A percentile compares a stretch with the other conserved stretches of the same genome.
Conservation (phyloP, 2,797 vertebrate genomes). For the Muscicapa striata region DNA sequence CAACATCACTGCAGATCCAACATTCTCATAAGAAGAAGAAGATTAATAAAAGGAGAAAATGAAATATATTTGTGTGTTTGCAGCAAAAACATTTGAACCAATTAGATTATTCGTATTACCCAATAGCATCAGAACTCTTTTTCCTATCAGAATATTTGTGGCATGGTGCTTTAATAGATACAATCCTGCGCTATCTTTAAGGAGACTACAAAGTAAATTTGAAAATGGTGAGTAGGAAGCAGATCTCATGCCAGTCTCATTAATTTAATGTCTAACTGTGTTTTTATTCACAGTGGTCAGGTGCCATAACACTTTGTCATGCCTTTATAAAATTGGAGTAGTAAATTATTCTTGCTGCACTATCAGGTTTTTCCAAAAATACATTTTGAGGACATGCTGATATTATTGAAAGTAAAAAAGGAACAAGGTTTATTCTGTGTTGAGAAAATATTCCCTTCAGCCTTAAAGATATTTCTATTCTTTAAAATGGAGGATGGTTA, state of each 20-base stretch:
- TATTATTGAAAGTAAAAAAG: not conserved
- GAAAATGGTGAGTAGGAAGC: not conserved
- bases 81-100: slow-evolving; percentile 16
- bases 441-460: not conserved
- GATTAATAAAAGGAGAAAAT: slow-evolving; percentile 27
- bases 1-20: slow-evolving; percentile 39
- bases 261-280: slow-evolving; percentile 15
- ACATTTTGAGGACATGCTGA: not conserved
- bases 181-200: not conserved
- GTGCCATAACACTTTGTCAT: not conserved
- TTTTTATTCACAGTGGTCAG: not conserved
- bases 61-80: not conserved
- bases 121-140: slow-evolving; percentile 10
- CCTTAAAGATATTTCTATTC: not conserved
- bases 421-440: not conserved
- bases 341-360: not conserved
- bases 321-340: not conserved
- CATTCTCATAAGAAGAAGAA: slow-evolving; percentile 44
- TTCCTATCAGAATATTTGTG: slow-evolving; percentile 26
- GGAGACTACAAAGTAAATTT: not conserved
- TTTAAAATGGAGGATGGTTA: not conserved
- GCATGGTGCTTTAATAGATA: not conserved
- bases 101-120: slow-evolving; percentile 39
- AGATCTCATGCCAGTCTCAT: not conserved
- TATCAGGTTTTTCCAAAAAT: not conserved